Evolutionary conservation across 2,113 vertebrate species (phyloP).

Genomic region (Saccopteryx bilineata): DNA sequence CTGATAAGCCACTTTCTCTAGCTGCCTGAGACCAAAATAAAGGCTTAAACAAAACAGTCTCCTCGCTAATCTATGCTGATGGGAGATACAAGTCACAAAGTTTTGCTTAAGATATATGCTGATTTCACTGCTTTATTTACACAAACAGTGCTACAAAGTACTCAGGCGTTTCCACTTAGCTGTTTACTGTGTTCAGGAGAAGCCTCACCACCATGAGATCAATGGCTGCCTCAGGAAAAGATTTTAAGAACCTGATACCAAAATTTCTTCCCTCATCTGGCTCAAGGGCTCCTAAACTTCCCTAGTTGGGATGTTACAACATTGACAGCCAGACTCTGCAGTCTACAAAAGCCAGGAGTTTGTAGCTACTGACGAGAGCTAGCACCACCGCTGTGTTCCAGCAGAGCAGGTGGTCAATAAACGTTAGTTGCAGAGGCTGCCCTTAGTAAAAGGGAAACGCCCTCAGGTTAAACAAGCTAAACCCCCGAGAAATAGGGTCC

Average conservation of each 20-base stretch:
- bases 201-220: not conserved
- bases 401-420: not conserved
- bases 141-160: not conserved
- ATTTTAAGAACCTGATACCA: slow-evolving; percentile 6
- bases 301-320: not conserved
- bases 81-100: not conserved
- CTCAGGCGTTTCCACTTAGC: not conserved
- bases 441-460: not conserved
- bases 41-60: not conserved
- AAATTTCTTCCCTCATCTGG: not conserved
- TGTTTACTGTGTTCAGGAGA: not conserved
- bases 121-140: not conserved
- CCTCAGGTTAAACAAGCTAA: not conserved
- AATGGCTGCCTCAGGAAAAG: not conserved
- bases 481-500: not conserved
- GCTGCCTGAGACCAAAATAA: not conserved
- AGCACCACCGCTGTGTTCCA: not conserved
- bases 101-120: not conserved
- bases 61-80: not conserved
- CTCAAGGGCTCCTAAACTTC: slow-evolving; percentile 2
- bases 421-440: not conserved
- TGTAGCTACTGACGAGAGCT: slow-evolving; percentile 36
- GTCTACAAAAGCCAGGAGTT: slow-evolving; percentile 38
- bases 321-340: not conserved
- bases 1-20: not conserved